A percentile compares a stretch with the other conserved stretches of the same genome.
Evolutionary conservation across 2,797 vertebrate genomes (phyloP).

Genomic region (Sebastes variabilis): DNA sequence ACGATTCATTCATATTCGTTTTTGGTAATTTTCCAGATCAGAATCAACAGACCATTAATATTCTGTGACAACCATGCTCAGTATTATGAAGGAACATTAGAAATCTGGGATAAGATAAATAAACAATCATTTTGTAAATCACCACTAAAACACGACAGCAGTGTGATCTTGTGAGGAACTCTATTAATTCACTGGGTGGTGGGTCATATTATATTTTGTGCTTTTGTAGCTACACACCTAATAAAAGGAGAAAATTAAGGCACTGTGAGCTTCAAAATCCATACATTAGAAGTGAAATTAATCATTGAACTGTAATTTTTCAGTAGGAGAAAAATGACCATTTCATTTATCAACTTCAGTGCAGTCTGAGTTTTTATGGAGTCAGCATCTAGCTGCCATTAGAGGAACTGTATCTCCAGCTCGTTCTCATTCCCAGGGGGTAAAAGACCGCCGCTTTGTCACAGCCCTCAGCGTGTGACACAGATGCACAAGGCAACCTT

Average conservation of each 20-base stretch:
- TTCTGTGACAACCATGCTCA: neutral
- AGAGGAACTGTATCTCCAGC: neutral
- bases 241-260: neutral
- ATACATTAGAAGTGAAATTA: neutral
- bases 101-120: neutral
- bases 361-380: neutral
- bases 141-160: neutral
- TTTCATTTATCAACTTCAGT: neutral
- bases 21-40: neutral
- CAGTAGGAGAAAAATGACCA: neutral
- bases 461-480: neutral
- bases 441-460: neutral
- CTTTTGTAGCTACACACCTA: neutral
- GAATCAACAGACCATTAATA: neutral
- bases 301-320: neutral
- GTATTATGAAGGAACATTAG: neutral
- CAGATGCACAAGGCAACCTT: neutral
- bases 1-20: neutral
- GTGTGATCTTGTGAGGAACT: neutral
- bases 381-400: neutral
- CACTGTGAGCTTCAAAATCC: neutral
- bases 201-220: neutral
- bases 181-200: neutral
- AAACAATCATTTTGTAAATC: neutral
- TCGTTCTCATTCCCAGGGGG: neutral